These are phyloP conservation scores for Parnassius smintheus DNA, from an alignment of 2,888 invertebrate genomes.

Conservation along the genomic window DNA sequence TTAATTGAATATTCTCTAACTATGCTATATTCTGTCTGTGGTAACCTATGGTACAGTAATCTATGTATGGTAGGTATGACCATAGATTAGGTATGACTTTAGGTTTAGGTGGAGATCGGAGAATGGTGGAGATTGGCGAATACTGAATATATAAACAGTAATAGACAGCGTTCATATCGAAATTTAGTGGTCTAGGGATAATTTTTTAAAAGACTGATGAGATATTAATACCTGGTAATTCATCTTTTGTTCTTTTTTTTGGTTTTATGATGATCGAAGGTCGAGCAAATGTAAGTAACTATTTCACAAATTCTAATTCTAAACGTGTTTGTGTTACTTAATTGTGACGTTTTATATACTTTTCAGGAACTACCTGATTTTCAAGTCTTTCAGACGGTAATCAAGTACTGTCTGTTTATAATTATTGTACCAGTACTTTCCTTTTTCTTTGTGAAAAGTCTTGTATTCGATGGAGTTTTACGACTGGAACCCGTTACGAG, in stretches of 20 bases:
- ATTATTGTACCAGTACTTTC: conserved; percentile 87
- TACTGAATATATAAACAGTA: no score
- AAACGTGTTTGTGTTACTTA: no score
- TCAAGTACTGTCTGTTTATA: conserved; percentile 88
- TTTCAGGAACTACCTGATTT: conserved; percentile 85
- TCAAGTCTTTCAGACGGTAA: conserved; percentile 87
- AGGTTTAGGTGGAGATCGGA: no score
- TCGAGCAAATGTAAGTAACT: conserved; percentile 71
- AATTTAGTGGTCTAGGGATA: no score
- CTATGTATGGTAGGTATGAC: no score
- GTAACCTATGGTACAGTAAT: no score
- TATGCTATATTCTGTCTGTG: no score
- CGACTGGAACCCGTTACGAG: conserved; percentile 80
- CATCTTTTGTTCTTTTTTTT: conserved; percentile 49
- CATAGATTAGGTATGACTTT: no score
- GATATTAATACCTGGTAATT: neutral
- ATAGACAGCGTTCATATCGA: no score
- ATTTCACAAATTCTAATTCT: neutral
- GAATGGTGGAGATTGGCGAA: no score
- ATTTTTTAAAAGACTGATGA: neutral
- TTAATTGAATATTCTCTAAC: no score
- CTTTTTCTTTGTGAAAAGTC: conserved; percentile 86
- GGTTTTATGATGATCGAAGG: conserved; percentile 77
- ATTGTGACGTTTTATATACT: conserved; percentile 5
- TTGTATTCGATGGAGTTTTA: conserved; percentile 86